phyloP scores from a whole-genome alignment of 2,888 invertebrate genomes.

The Drosophila kambysellisi region DNA sequence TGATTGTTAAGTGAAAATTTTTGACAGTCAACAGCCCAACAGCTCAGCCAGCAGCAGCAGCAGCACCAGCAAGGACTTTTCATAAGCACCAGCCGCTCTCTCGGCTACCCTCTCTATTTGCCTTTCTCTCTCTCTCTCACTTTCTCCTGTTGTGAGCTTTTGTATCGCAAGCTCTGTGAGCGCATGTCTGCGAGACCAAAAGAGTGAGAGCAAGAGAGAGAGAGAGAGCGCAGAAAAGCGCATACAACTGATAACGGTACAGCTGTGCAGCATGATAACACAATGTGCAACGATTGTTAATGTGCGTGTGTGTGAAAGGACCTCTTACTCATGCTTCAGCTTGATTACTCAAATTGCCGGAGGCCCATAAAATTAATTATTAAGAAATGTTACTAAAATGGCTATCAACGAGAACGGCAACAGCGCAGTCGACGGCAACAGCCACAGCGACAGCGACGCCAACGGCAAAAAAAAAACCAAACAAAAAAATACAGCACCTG shows the following conservation, averaged over 20 bases:
- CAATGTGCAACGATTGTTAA: conserved; percentile 39
- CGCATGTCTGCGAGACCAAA: conserved; percentile 55
- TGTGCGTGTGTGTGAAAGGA: conserved; percentile 5
- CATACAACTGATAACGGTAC: conserved; percentile 69
- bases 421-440: conserved; percentile 11
- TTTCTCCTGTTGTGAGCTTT: conserved; percentile 51
- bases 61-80: conserved; percentile 62
- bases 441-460: conserved; percentile 10
- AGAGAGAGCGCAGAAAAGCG: conserved; percentile 1
- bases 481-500: conserved; percentile 35
- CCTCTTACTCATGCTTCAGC: conserved; percentile 26
- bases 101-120: background rate
- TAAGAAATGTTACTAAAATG: conserved; percentile 53
- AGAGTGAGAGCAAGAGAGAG: background rate
- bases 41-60: conserved; percentile 37
- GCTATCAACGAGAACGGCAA: conserved; percentile 36
- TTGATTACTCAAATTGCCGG: conserved; percentile 60
- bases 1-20: conserved; percentile 76
- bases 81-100: conserved; percentile 28
- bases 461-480: conserved; percentile 1
- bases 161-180: conserved; percentile 39
- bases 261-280: conserved; percentile 72
- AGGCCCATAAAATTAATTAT: conserved; percentile 72
- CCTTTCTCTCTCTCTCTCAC: conserved; percentile 2
- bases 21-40: conserved; percentile 69